These are phyloP conservation scores for Poecile atricapillus DNA, from an alignment of 2,113 vertebrate species.

Conservation along the genomic window DNA sequence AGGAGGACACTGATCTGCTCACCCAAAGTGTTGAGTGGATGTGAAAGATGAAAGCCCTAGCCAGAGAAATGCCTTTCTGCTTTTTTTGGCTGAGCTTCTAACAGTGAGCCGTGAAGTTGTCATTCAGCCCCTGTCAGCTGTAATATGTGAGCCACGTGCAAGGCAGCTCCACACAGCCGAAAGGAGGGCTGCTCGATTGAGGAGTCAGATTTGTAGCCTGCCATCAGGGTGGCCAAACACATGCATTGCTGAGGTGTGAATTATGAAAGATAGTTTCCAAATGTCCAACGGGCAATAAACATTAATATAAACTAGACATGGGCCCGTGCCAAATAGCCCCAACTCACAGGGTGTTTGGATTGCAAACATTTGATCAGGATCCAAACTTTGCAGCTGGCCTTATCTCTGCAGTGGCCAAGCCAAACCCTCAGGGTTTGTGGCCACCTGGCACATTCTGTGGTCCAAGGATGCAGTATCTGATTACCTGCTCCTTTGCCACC, in stretches of 20 bases:
- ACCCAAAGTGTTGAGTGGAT: not conserved
- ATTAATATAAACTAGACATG: conserved; percentile 16
- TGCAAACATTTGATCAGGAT: conserved; percentile 28
- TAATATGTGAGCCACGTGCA: not conserved
- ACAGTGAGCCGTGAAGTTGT: not conserved
- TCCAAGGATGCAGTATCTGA: not conserved
- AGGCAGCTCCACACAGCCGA: not conserved
- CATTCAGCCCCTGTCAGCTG: not conserved
- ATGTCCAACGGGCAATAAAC: conserved; percentile 28
- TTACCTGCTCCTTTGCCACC: conserved; percentile 6
- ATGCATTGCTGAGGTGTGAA: conserved; percentile 8
- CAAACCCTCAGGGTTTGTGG: not conserved
- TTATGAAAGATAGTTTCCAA: conserved; percentile 30
- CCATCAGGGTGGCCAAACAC: not conserved
- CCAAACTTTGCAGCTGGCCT: conserved; percentile 56
- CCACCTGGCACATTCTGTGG: conserved; percentile 24
- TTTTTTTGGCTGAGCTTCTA: conserved; percentile 14
- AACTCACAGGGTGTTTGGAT: not conserved
- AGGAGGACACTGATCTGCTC: not conserved
- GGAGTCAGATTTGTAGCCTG: not conserved
- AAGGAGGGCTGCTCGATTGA: not conserved
- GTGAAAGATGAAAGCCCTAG: conserved; percentile 2
- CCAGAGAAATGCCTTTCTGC: not conserved
- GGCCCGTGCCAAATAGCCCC: not conserved
- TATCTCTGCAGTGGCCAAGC: conserved; percentile 47